A percentile compares a stretch with the other conserved stretches of the same genome.
Conservation (phyloP, 2,797 vertebrate species). For the Pangasius djambal region DNA sequence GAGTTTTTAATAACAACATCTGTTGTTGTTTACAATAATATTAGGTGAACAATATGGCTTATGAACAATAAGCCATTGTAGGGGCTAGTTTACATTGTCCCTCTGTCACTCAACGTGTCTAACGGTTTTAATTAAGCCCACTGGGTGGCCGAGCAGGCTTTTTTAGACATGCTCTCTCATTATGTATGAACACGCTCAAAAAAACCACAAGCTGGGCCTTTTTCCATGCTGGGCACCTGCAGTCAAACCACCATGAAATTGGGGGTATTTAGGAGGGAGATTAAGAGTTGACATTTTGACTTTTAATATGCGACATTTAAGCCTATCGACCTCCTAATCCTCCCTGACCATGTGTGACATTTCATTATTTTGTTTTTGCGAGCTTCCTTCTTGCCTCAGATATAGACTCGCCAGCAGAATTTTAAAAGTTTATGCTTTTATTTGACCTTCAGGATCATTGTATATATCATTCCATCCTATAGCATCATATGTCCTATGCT, state of each 20-base stretch:
- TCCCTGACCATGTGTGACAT: slow-evolving; percentile 54
- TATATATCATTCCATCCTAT: not conserved
- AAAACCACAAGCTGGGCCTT: slow-evolving; percentile 1
- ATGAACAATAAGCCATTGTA: not conserved
- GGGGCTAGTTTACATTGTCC: not conserved
- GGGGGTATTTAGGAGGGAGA: slow-evolving; percentile 56
- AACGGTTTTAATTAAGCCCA: not conserved
- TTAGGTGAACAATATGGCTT: not conserved
- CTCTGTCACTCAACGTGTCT: not conserved
- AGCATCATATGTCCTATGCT: not conserved
- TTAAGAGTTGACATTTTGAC: slow-evolving; percentile 61
- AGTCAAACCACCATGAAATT: slow-evolving; percentile 55
- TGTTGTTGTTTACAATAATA: not conserved
- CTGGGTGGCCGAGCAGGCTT: not conserved
- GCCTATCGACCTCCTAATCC: slow-evolving; percentile 55
- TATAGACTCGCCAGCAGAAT: not conserved
- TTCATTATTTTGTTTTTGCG: slow-evolving; percentile 52
- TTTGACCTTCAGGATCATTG: slow-evolving; percentile 16
- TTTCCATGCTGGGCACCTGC: slow-evolving; percentile 54
- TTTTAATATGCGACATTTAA: slow-evolving; percentile 56
- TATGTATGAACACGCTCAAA: slow-evolving; percentile 20
- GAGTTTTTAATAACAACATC: too few relatives aligned
- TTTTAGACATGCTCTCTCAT: not conserved
- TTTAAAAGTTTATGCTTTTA: not conserved
- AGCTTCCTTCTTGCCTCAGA: slow-evolving; percentile 3